Base-by-base conservation (phyloP, 2,797 vertebrate species). In the Urosaurus nigricauda region DNA sequence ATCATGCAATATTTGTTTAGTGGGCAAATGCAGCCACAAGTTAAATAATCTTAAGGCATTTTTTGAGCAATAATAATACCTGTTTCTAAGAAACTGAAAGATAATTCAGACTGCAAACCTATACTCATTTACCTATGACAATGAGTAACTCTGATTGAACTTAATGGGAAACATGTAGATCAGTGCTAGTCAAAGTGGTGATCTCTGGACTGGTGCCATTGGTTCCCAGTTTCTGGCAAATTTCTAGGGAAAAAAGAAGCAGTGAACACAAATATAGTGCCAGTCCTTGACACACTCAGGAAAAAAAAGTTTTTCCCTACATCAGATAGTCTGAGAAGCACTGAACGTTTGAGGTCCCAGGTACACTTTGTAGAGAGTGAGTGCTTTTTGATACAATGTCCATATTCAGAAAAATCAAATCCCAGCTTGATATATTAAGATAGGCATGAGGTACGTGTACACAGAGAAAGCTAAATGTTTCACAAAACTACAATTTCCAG, bases 1-100 rank as follows among this genome's bases (percentile, higher is more conserved):
- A 58, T 65, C 58, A 53, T 77, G 19, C 43, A 83, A 83, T 88
- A 83, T 88, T 88, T 83, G 58, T 68, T 77, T 77, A 88, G 80
- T 68, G 71, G 71, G 73, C n/a, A 83, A 88, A 77, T 53, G 12
- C 73, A 78, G 56, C 80, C 80, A 78, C 58, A 35, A 83, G 79
- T 88, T 83, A 65, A 88, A 88, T 43, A 83, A 77, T 77, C 71
- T 83, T 21, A 53, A 83, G 71, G 35, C 8, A 83, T 68, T 88
- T 37, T 58, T 68, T 77, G 32, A 78, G 56, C 40, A 68, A 83
- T 51, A 83, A 71, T 80, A 81, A 73, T 73, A n/a, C 14, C 35
- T 73, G 65, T 56, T 80, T 73, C 51, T 71, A 35, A 87, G 47
- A 73, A 86, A 79, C 37, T 47, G 65, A 79, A 79, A 79, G 63